Percentiles rank a stretch among this genome's conserved stretches.
These are phyloP conservation scores for Leptarthrus brevirostris DNA, from an alignment of 2,888 invertebrate genomes.

Conservation along the genomic window DNA sequence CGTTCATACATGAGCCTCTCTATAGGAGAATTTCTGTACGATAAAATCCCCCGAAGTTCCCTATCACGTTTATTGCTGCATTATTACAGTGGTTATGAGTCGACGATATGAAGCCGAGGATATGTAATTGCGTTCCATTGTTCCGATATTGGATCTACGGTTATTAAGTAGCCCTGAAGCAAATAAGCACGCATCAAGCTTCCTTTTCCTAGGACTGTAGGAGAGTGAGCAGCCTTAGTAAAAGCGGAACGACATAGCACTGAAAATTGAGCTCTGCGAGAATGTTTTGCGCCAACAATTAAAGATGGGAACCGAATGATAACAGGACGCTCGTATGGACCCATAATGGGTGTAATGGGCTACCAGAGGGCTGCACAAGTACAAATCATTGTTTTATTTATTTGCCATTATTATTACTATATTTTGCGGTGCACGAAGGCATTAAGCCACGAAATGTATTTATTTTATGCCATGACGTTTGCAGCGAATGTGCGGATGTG, in stretches of 20 bases:
- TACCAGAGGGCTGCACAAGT: constrained; percentile 54
- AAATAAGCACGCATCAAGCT: constrained; percentile 32
- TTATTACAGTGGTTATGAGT: constrained; percentile 40
- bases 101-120: constrained; percentile 27
- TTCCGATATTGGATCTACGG: constrained; percentile 39
- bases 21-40: constrained; percentile 17
- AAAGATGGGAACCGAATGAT: constrained; percentile 51
- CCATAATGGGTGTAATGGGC: constrained; percentile 50
- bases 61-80: constrained; percentile 42
- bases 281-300: constrained; percentile 50
- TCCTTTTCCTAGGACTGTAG: constrained; percentile 2
- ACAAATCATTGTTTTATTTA: constrained; percentile 56
- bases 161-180: constrained; percentile 26
- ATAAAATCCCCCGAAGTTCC: constrained; percentile 35
- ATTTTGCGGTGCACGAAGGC: constrained; percentile 46
- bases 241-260: background rate
- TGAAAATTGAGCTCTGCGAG: constrained; percentile 22
- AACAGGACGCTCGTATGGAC: constrained; percentile 37
- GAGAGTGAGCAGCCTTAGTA: background rate
- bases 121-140: constrained; percentile 50
- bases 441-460: constrained; percentile 45
- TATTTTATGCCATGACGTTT: constrained; percentile 40
- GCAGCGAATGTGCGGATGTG: constrained; percentile 19
- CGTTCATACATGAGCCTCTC: constrained; percentile 13
- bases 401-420: constrained; percentile 55